These are phyloP conservation scores for Potamarius usumacintae DNA, from an alignment of 2,113 vertebrate genomes.

Conservation along the genomic window DNA sequence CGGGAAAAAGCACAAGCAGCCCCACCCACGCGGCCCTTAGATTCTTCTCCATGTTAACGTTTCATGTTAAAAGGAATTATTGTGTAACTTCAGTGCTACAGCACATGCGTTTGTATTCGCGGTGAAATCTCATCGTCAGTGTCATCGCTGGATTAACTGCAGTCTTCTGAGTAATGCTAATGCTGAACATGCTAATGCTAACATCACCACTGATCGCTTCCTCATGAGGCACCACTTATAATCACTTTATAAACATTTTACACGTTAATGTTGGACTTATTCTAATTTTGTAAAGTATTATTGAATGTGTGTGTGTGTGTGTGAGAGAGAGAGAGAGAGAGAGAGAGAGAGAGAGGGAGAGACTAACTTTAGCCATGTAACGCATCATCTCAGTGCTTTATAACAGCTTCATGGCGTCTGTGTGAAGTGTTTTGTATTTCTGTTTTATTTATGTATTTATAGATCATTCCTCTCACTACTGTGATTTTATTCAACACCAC, in stretches of 20 bases:
- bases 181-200: conserved; percentile 47
- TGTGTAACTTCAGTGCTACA: not conserved
- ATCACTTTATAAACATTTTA: conserved; percentile 6
- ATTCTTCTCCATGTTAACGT: conserved; percentile 13
- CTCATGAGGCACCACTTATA: not conserved
- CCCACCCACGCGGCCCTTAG: not conserved
- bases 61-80: conserved; percentile 6
- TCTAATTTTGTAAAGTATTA: conserved; percentile 32
- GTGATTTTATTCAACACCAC: not conserved
- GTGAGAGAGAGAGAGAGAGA: not conserved
- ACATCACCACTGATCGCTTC: not conserved
- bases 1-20: conserved; percentile 71
- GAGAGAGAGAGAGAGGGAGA: conserved; percentile 2
- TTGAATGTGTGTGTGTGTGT: conserved; percentile 17
- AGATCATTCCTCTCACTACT: not conserved
- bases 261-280: conserved; percentile 11
- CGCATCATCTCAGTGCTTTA: not conserved
- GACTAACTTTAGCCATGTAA: not conserved
- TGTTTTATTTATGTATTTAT: conserved; percentile 1
- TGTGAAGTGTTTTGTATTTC: conserved; percentile 2
- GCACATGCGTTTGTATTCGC: conserved; percentile 18
- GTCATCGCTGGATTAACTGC: conserved; percentile 11
- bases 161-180: conserved; percentile 57
- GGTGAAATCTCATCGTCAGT: not conserved
- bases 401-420: not conserved